phyloP scores from a whole-genome alignment of 2,888 invertebrate species.

The Cylloceria caligata region DNA sequence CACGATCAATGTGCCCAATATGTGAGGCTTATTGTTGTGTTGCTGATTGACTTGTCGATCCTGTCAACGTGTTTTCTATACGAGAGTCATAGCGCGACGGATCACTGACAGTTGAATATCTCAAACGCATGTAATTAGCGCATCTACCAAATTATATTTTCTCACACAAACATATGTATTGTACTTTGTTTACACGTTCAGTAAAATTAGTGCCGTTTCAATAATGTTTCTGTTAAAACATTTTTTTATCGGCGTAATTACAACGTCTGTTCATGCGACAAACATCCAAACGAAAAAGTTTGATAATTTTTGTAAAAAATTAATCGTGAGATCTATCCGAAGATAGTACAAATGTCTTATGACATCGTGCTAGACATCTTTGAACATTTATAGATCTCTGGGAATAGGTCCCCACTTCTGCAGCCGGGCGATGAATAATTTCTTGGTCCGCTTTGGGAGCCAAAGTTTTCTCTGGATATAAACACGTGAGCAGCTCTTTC shows the following conservation, averaged over 20 bases:
- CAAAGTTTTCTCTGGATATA: too few relatives aligned
- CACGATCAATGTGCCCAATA: background rate
- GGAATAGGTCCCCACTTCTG: too few relatives aligned
- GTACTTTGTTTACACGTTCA: background rate
- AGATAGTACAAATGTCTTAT: too few relatives aligned
- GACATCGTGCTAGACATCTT: too few relatives aligned
- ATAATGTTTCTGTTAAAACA: background rate
- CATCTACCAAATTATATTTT: constrained; percentile 21
- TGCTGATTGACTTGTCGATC: constrained; percentile 5
- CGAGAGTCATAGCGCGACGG: background rate
- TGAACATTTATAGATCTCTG: too few relatives aligned
- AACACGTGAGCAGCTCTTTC: too few relatives aligned
- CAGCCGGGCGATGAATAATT: too few relatives aligned
- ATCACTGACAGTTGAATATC: background rate
- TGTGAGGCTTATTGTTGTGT: background rate
- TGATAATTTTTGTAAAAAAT: too few relatives aligned
- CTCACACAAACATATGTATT: constrained; percentile 7
- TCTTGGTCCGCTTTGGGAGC: too few relatives aligned
- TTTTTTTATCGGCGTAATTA: background rate
- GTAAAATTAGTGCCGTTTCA: constrained; percentile 8
- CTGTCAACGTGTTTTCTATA: background rate
- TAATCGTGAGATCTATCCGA: too few relatives aligned
- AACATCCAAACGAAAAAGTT: background rate
- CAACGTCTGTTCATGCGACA: background rate
- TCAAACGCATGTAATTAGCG: background rate